Percentiles rank a stretch among this genome's conserved stretches.
phyloP scores from a whole-genome alignment of 23 tunicate genomes.

The Trididemnum clinides region DNA sequence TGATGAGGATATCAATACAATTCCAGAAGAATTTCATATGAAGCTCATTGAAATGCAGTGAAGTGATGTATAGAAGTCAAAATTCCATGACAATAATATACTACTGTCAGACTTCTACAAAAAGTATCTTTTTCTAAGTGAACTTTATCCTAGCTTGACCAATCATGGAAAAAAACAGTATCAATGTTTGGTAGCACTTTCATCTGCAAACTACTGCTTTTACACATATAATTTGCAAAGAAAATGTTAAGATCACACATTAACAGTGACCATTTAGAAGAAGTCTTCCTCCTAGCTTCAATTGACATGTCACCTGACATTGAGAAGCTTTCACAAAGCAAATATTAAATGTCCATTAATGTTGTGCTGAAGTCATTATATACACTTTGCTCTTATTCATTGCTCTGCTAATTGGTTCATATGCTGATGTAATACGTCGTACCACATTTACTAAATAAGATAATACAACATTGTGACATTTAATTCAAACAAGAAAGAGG shows the following conservation, averaged over 20 bases:
- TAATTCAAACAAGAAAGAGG: too few relatives aligned
- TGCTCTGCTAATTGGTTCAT: too few relatives aligned
- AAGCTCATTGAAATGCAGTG: conserved; percentile 50
- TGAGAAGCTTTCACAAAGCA: conserved; percentile 23
- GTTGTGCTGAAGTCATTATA: too few relatives aligned
- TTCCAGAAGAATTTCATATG: conserved; percentile 45
- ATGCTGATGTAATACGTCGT: too few relatives aligned
- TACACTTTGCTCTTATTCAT: too few relatives aligned
- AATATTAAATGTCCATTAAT: too few relatives aligned
- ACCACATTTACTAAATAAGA: too few relatives aligned
- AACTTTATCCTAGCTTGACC: conserved; percentile 22
- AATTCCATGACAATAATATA: conserved; percentile 19
- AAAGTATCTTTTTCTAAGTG: conserved; percentile 30
- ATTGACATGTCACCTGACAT: conserved; percentile 19
- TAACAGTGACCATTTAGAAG: conserved; percentile 18
- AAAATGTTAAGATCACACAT: conserved; percentile 28
- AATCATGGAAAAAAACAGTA: conserved; percentile 35
- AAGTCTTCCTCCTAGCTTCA: conserved; percentile 8
- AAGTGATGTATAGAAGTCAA: conserved; percentile 33
- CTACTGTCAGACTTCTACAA: conserved; percentile 43
- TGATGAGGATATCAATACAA: conserved; percentile 28
- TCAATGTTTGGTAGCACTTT: conserved; percentile 43
- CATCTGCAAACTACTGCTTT: conserved; percentile 1
- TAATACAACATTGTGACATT: too few relatives aligned
- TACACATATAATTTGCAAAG: conserved; percentile 19